phyloP scores from a whole-genome alignment of 23 tunicate genomes.

The Oikopleura vanhoeffeni region DNA sequence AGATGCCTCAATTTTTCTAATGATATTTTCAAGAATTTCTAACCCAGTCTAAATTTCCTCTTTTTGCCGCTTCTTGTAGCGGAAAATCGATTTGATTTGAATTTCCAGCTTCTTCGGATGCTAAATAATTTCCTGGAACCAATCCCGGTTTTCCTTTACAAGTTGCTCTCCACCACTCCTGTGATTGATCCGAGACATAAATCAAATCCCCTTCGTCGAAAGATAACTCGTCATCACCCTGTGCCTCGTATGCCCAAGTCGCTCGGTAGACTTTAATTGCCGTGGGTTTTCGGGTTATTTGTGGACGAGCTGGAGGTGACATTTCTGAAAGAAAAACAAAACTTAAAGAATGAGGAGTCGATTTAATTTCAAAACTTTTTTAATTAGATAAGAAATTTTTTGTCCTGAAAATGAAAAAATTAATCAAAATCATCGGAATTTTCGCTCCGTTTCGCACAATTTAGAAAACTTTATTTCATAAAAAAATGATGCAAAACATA shows the following conservation, averaged over 20 bases:
- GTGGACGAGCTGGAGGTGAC: background rate
- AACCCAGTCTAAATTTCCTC: conserved; percentile 24
- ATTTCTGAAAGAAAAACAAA: too few relatives aligned
- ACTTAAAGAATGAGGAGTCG: too few relatives aligned
- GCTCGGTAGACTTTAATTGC: conserved; percentile 59
- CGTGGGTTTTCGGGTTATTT: background rate
- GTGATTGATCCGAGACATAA: conserved; percentile 47
- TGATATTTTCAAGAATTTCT: too few relatives aligned
- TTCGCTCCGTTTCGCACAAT: too few relatives aligned
- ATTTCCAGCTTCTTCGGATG: background rate
- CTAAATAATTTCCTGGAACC: conserved; percentile 61
- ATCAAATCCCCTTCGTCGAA: conserved; percentile 77
- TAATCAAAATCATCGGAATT: too few relatives aligned
- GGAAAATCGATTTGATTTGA: conserved; percentile 50
- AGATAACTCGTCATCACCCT: conserved; percentile 47
- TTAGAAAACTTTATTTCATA: too few relatives aligned
- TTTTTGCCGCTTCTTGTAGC: conserved; percentile 81
- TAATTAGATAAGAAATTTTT: too few relatives aligned
- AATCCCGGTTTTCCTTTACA: conserved; percentile 62
- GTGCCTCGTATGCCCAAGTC: conserved; percentile 33
- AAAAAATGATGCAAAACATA: too few relatives aligned
- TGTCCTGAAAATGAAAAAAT: too few relatives aligned
- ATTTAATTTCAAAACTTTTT: too few relatives aligned
- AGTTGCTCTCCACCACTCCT: conserved; percentile 60
- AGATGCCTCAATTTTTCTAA: too few relatives aligned